A percentile compares a stretch with the other conserved stretches of the same genome.
These are phyloP conservation scores for Teleopsis dalmanni DNA, from an alignment of 1,140 invertebrate genomes.

Conservation along the genomic window DNA sequence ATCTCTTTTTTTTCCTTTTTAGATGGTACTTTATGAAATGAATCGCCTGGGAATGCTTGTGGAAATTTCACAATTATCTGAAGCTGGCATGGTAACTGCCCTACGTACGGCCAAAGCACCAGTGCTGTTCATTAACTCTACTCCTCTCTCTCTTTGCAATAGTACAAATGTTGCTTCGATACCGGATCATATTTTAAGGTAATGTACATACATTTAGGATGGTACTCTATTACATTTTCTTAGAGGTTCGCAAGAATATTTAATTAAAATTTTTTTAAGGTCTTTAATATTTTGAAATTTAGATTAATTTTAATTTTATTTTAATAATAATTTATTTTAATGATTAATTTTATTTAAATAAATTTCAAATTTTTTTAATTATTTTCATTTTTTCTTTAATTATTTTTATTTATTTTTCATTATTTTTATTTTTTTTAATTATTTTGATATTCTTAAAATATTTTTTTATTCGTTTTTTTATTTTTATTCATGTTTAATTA, in stretches of 20 bases:
- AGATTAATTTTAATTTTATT: no score
- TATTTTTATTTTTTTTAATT: no score
- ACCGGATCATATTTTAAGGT: conserved; percentile 59
- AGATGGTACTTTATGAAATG: conserved; percentile 60
- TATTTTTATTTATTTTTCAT: neutral
- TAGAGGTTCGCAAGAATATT: no score
- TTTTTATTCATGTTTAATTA: no score
- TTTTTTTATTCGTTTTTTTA: no score
- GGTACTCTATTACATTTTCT: neutral
- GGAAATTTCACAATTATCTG: conserved; percentile 68
- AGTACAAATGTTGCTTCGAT: conserved; percentile 58
- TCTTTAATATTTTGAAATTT: neutral
- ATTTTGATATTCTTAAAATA: no score
- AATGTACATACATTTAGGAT: neutral
- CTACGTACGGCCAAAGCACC: conserved; percentile 61
- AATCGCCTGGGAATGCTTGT: conserved; percentile 71
- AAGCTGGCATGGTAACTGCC: conserved; percentile 63
- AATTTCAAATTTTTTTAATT: neutral
- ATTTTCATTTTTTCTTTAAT: neutral
- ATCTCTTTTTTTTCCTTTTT: conserved; percentile 23
- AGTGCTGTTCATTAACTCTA: conserved; percentile 70
- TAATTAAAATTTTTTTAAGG: neutral
- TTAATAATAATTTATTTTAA: no score
- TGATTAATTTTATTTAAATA: no score
- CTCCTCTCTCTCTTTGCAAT: conserved; percentile 62